Percentiles rank a stretch among this genome's conserved stretches.
phyloP scores from a whole-genome alignment of 2,113 vertebrate species.

The Struthio camelus region DNA sequence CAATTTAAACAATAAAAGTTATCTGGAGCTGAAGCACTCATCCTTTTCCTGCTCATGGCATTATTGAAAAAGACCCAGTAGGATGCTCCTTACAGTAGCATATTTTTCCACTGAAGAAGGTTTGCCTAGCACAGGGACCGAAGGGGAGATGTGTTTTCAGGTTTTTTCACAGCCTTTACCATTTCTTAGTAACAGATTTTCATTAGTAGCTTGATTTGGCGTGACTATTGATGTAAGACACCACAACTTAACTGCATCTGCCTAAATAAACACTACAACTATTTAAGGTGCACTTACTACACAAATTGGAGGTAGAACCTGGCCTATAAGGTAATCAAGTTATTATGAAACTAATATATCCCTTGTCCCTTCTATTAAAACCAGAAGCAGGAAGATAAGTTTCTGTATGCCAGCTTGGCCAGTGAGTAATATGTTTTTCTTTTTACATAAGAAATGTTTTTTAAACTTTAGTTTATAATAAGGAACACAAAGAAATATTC shows the following conservation, averaged over 20 bases:
- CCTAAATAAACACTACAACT: conserved; percentile 28
- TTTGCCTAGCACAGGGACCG: background rate
- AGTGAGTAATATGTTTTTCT: conserved; percentile 46
- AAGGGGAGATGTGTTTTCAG: background rate
- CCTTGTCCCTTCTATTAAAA: conserved; percentile 60
- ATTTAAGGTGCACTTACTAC: conserved; percentile 2
- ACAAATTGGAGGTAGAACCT: background rate
- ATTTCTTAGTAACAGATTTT: conserved; percentile 23
- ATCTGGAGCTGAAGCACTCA: background rate
- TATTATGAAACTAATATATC: conserved; percentile 53
- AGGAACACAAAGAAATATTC: conserved; percentile 60
- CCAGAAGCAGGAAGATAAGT: conserved; percentile 48
- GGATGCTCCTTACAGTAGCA: background rate
- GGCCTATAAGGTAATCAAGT: background rate
- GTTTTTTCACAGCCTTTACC: background rate
- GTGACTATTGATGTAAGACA: background rate
- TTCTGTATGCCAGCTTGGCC: conserved; percentile 26
- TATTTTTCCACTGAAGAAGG: background rate
- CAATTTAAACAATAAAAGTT: background rate
- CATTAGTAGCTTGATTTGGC: conserved; percentile 27
- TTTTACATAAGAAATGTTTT: conserved; percentile 56
- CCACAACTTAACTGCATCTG: background rate
- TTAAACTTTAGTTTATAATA: conserved; percentile 55
- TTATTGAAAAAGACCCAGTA: background rate
- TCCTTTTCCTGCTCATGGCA: background rate